Conservation (phyloP, 1,140 invertebrate genomes). For the Trachymyrmex cornetzi region DNA sequence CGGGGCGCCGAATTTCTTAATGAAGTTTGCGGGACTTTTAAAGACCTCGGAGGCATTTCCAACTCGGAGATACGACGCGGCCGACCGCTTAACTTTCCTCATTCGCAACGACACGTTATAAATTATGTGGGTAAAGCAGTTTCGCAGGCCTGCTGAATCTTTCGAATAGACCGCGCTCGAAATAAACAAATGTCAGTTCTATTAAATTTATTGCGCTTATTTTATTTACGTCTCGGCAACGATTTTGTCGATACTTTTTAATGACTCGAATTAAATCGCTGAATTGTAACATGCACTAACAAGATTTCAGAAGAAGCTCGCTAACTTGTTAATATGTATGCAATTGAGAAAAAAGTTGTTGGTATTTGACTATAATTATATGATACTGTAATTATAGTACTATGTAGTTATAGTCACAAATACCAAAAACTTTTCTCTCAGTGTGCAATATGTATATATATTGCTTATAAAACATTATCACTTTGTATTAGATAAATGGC, state of each 20-base stretch:
- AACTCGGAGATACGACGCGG: constrained; percentile 56
- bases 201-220: constrained; percentile 40
- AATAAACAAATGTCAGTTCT: neutral
- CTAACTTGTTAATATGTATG: neutral
- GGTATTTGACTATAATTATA: no score
- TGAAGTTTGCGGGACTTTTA: constrained; percentile 65
- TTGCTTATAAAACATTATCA: neutral
- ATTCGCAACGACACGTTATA: constrained; percentile 62
- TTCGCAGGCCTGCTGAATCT: neutral
- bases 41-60: constrained; percentile 59
- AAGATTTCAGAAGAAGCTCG: neutral
- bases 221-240: neutral
- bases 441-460: neutral
- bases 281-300: neutral
- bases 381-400: no score
- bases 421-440: no score
- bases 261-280: neutral
- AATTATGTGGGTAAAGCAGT: constrained; percentile 18
- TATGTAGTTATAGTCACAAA: no score
- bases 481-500: neutral
- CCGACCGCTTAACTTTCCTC: constrained; percentile 62
- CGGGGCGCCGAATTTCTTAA: constrained; percentile 63
- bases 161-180: neutral
- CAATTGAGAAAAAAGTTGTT: no score
- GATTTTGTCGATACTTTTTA: constrained; percentile 6